These are phyloP conservation scores for Xestia ashworthii DNA, from an alignment of 2,888 invertebrate genomes.

Conservation along the genomic window DNA sequence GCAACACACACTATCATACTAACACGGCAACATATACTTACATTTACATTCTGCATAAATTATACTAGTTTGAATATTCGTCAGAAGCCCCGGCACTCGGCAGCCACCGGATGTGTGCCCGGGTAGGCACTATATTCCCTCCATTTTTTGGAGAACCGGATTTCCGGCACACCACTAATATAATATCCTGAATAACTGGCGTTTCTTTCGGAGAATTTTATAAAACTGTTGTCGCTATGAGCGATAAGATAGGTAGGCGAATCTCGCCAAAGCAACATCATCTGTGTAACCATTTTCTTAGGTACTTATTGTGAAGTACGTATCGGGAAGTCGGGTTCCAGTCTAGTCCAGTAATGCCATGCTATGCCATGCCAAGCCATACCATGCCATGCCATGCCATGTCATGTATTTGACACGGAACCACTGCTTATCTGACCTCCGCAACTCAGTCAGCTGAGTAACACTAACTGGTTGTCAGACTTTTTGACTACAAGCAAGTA, in stretches of 20 bases:
- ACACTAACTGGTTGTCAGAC: neutral
- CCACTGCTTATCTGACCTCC: neutral
- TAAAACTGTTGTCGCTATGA: neutral
- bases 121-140: conserved; percentile 29
- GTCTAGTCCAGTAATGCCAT: neutral
- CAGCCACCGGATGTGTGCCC: conserved; percentile 33
- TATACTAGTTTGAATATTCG: conserved; percentile 24
- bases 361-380: too few species aligned
- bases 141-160: conserved; percentile 45
- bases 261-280: neutral
- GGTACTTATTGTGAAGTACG: neutral
- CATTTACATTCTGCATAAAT: neutral
- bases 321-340: neutral
- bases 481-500: neutral
- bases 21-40: too few species aligned
- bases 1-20: too few species aligned
- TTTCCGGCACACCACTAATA: conserved; percentile 31
- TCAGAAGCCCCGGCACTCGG: neutral
- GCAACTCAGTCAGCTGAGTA: too few species aligned
- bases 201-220: conserved; percentile 18
- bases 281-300: neutral
- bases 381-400: too few species aligned
- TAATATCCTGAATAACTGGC: conserved; percentile 36
- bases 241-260: neutral
- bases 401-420: neutral